phyloP scores from a whole-genome alignment of 2,113 vertebrate genomes.

The Morone saxatilis region DNA sequence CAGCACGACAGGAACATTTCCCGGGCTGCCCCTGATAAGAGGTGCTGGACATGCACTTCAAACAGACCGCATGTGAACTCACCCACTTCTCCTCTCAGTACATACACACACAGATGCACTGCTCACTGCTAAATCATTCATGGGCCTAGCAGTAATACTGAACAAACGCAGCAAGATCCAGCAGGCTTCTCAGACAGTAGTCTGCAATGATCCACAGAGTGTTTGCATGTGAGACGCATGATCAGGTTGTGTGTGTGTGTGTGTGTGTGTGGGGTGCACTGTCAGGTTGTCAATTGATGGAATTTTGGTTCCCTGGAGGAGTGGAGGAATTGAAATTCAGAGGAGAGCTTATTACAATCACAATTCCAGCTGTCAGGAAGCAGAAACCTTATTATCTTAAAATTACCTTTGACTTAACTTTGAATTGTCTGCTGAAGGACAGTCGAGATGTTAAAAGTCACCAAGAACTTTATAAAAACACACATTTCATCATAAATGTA shows the following conservation, averaged over 20 bases:
- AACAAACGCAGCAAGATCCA: constrained; percentile 56
- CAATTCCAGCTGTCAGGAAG: constrained; percentile 50
- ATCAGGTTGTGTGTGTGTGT: constrained; percentile 9
- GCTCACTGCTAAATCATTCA: constrained; percentile 64
- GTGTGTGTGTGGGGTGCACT: neutral
- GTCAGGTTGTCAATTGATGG: constrained; percentile 50
- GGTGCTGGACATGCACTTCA: constrained; percentile 82
- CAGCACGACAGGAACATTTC: constrained; percentile 97
- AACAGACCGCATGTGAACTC: constrained; percentile 44
- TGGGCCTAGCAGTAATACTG: constrained; percentile 39
- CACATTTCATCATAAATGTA: constrained; percentile 11
- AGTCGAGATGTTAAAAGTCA: constrained; percentile 32
- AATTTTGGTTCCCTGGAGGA: constrained; percentile 32
- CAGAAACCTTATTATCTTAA: constrained; percentile 56
- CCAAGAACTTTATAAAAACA: constrained; percentile 1
- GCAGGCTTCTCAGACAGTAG: constrained; percentile 9
- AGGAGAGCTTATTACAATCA: constrained; percentile 60
- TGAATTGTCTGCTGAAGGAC: constrained; percentile 45
- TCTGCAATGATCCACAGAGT: constrained; percentile 30
- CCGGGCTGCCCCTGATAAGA: constrained; percentile 96
- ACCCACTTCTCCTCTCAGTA: neutral
- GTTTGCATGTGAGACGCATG: constrained; percentile 7
- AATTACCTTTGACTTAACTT: constrained; percentile 57
- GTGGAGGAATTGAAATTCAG: constrained; percentile 37
- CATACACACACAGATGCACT: neutral